Base-by-base conservation (phyloP, 2,113 vertebrate genomes). In the Pomatostomus ruficeps region DNA sequence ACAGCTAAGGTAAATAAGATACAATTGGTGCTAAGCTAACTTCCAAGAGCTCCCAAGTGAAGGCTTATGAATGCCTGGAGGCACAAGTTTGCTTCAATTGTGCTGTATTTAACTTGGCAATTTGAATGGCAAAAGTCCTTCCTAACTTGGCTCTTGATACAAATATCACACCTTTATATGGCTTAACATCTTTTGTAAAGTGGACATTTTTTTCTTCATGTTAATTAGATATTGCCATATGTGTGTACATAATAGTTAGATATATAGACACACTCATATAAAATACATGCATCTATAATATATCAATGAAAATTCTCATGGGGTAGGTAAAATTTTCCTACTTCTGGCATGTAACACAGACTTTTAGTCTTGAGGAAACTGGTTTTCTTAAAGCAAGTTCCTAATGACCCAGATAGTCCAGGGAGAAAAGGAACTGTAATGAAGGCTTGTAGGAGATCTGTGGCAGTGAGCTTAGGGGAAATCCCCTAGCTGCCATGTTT, bases 1-100 rank as follows among this genome's bases (percentile, higher is more conserved):
- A 76, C 35, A 12, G 95, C 97, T 96, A 98, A 98, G 96, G 79
- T 95, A 98, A 98, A 98, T 96, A 98, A 97, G 93, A 94, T 63
- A 94, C 61, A 83, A 91, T 82, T 92, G 33, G 91, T 89, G 74
- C 89, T 96, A 97, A 97, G 80, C 95, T 92, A 93, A 77, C 90
- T 95, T 97, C 91, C 93, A 96, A 96, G 95, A 90, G 93, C 93
- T 97, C 96, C 79, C 96, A 96, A 88, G 46, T 74, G 80, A 14
- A 31, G 74, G 80, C 93, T 98, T 97, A 91, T 28, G 68, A 77
- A 76, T 45, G 86, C 91, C 96, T 88, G 68, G 85, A 97, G 96
- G 93, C 94, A 94, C 90, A 94, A 31, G 74, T 97, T 97, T 65
- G 10, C 49, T 92, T 96, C 94, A 89, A 20, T 89, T 95, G 90